phyloP scores from a whole-genome alignment of 2,888 invertebrate species.

The Lordiphosa fenestrarum region DNA sequence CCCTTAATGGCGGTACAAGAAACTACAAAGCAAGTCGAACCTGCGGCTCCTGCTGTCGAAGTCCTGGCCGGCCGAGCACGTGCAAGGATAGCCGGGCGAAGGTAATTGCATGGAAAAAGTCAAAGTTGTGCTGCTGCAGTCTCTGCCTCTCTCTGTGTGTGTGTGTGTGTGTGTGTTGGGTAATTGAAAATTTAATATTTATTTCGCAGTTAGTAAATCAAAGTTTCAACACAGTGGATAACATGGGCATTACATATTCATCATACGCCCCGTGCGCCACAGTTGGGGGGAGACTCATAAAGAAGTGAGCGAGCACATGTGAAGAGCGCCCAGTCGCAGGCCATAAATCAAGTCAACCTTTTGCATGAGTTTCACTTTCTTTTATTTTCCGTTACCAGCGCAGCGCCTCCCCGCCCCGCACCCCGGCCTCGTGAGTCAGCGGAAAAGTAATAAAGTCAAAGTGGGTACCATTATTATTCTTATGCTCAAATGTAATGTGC shows the following conservation, averaged over 20 bases:
- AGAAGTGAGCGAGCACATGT: conserved; percentile 33
- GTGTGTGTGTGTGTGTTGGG: conserved; percentile 26
- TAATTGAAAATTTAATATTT: conserved; percentile 74
- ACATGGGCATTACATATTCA: conserved; percentile 66
- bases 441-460: conserved; percentile 63
- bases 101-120: conserved; percentile 72
- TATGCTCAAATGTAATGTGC: conserved; percentile 48
- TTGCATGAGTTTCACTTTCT: conserved; percentile 64
- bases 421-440: conserved; percentile 53
- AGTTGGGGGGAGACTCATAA: conserved; percentile 8
- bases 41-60: conserved; percentile 46
- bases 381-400: conserved; percentile 4
- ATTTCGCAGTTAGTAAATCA: conserved; percentile 74
- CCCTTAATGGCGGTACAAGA: conserved; percentile 59
- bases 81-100: conserved; percentile 45
- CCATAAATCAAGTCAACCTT: conserved; percentile 67
- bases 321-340: conserved; percentile 38
- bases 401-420: conserved; percentile 1
- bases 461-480: conserved; percentile 28
- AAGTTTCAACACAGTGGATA: conserved; percentile 67
- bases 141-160: conserved; percentile 11
- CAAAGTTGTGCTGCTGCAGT: conserved; percentile 30
- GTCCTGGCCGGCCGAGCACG: conserved; percentile 23
- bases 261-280: conserved; percentile 56
- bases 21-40: conserved; percentile 37